These are phyloP conservation scores for Arrhopalites spinosus DNA, from an alignment of 2,888 invertebrate species.

Conservation along the genomic window DNA sequence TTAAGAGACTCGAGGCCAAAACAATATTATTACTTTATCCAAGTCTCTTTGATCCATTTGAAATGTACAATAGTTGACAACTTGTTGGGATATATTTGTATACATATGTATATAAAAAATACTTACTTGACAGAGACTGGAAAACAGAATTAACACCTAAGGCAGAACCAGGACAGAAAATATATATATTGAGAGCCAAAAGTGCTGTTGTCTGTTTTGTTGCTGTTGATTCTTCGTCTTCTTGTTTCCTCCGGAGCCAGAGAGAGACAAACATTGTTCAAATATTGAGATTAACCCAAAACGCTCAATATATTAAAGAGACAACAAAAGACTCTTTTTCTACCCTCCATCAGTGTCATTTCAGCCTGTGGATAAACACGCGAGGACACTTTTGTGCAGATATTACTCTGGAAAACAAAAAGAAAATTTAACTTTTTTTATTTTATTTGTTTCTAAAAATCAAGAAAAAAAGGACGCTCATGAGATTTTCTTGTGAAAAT, in stretches of 20 bases:
- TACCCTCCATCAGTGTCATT: no score
- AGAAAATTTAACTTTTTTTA: no score
- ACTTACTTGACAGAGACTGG: background rate
- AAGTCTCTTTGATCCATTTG: constrained; percentile 19
- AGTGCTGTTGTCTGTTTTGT: background rate
- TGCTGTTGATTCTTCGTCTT: background rate
- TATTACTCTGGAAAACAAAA: no score
- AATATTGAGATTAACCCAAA: no score
- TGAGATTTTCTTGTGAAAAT: no score
- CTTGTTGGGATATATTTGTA: background rate
- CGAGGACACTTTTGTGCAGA: no score
- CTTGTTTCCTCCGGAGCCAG: background rate
- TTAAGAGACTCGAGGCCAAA: constrained; percentile 32
- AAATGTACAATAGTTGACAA: constrained; percentile 22
- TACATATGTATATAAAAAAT: background rate
- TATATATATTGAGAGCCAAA: background rate
- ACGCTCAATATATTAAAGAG: no score
- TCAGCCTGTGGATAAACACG: no score
- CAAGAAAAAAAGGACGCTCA: no score
- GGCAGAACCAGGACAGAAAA: background rate
- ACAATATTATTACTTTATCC: constrained; percentile 36
- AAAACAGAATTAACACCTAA: background rate
- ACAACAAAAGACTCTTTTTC: no score
- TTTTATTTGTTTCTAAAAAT: no score
- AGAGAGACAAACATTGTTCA: no score